Evolutionary conservation across 2,888 invertebrate species (phyloP), one percentile per base, ranked within the genome.

Genomic region (Gymnoscelis rufifasciata): DNA sequence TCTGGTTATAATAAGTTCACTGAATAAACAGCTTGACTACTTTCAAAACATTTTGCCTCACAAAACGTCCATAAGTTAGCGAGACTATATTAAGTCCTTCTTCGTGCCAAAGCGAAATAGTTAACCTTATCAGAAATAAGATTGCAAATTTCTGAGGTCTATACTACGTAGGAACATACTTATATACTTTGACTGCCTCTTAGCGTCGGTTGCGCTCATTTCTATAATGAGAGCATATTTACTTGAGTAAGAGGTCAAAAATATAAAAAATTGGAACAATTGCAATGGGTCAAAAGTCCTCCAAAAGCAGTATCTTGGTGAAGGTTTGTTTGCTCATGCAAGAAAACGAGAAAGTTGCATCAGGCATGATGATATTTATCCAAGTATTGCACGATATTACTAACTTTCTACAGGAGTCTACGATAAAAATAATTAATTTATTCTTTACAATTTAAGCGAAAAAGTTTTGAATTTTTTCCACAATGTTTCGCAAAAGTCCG

Each of bases 271-370:
- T n/a, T 19, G 19, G 27, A 42, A 28, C n/a, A 14, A n/a, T n/a
- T 26, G 15, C 35, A 19, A 35, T 27, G 13, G 29, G 12, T 24
- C 13, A 26, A 10, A 33, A 33, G 14, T 13, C n/a, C 7, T 8
- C 42, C 2, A 23, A 35, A 35, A 35, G 8, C 6, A 10, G 19
- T 23, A 12, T 19, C 36, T 23, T 10, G 38, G 31, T 38, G 41
- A 42, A 42, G 31, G 47, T 31, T 36, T 38, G n/a, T 11, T 11
- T 15, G 7, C 28, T 23, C 42, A 38, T 38, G 47, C 42, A 47
- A 47, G 37, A 38, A 33, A 23, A 7, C 5, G 5, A 38, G 8
- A 27, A 19, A n/a, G 33, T 44, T 49, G 28, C 48, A 49, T 44
- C 48, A 49, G 27, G 2, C 15, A 31, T 43, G 26, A 43, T 31